A percentile compares a stretch with the other conserved stretches of the same genome.
These are phyloP conservation scores for Gonioctena quinquepunctata DNA, from an alignment of 1,140 invertebrate genomes.

Conservation along the genomic window DNA sequence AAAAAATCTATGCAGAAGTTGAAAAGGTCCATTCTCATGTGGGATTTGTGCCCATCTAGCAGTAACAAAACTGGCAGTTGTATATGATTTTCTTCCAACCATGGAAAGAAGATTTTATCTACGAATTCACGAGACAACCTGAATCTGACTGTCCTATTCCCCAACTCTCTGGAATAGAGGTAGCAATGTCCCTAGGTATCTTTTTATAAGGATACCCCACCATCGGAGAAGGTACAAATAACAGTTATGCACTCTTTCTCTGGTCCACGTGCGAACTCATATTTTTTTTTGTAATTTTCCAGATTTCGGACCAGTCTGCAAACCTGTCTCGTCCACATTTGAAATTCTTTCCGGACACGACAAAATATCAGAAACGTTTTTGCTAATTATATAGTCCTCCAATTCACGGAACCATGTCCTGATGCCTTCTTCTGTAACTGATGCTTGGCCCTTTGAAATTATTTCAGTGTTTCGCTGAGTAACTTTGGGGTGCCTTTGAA, in stretches of 20 bases:
- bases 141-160: too few species aligned
- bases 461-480: not conserved
- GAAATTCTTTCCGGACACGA: slow-evolving; percentile 43
- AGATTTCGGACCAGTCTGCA: too few species aligned
- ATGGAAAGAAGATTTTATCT: slow-evolving; percentile 48
- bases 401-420: not conserved
- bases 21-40: slow-evolving; percentile 48
- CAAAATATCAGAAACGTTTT: not conserved
- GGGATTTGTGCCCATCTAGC: slow-evolving; percentile 54
- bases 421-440: not conserved
- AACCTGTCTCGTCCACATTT: slow-evolving; percentile 50
- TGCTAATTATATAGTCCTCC: not conserved
- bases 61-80: slow-evolving; percentile 51
- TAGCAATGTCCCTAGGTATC: too few species aligned
- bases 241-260: slow-evolving; percentile 51
- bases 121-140: slow-evolving; percentile 58
- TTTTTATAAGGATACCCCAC: too few species aligned
- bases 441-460: not conserved
- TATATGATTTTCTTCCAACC: slow-evolving; percentile 37
- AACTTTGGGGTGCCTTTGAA: not conserved
- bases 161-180: too few species aligned
- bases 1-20: slow-evolving; percentile 54
- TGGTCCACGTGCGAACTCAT: slow-evolving; percentile 52
- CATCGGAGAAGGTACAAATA: too few species aligned
- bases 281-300: too few species aligned